Evolutionary conservation across 2,113 vertebrate genomes (phyloP), one percentile per base, ranked within the genome.

Genomic region (Tylochromis polylepis): DNA sequence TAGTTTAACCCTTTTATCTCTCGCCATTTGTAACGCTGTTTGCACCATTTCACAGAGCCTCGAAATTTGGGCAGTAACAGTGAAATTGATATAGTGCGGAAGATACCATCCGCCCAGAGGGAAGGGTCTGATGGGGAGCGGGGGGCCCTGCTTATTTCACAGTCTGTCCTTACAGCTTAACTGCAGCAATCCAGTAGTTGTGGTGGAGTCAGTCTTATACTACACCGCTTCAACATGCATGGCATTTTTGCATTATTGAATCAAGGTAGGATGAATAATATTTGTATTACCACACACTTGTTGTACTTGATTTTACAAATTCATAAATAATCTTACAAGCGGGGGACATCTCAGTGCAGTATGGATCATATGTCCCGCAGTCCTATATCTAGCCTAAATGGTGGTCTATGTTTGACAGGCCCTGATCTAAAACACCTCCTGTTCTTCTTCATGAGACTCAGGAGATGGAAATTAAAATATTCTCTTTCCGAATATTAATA

Each of bases 1-100:
- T 96, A 96, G 94, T 96, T 95, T 92, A 96, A 96, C 95, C 94
- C 95, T 96, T 96, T 96, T 96, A 96, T 96, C 96, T 95, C 93
- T 91, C 85, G 82, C 94, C 95, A 96, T 96, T 96, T 96, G 96
- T 94, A 95, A 95, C 95, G 95, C 96, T 95, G 95, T 95, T 95
- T 94, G 93, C 94, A 93, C 93, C 95, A 95, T 96, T 96, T 96
- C 96, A 96, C 95, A 95, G 95, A 92, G 95, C 94, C 89, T 95
- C 90, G 93, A 93, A 95, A 95, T 95, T 92, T 94, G 94, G 93
- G 94, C 94, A 94, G 91, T 95, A 94, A 95, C 91, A 94, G 93
- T 93, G 93, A 95, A 95, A 95, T 95, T 95, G 93, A 96, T 96
- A 95, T 94, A 93, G 95, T 89, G 91, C 78, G 84, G 94, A 85